Evolutionary conservation across 2,113 vertebrate species (phyloP), one percentile per base, ranked within the genome.

Genomic region (Gymnarchus niloticus): DNA sequence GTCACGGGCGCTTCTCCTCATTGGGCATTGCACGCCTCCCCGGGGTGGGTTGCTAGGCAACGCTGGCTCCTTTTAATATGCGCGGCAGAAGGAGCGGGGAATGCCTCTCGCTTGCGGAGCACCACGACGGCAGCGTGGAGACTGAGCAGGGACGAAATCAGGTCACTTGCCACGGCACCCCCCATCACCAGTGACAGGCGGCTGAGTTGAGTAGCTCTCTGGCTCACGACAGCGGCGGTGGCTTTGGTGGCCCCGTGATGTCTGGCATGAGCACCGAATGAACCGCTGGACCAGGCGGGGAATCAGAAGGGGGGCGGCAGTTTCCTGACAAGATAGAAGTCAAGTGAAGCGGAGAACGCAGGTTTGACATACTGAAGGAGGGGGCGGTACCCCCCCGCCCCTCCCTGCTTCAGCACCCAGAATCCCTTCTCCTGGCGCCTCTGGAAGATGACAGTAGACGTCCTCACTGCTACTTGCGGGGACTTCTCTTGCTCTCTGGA

Each of bases 21-120:
- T 87, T 85, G 88, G 88, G 89, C 89, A 85, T 89, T 88, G 88
- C 90, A 89, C 93, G 94, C 93, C 95, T 97, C 95, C 95, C 82
- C 94, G 95, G 93, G 95, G 94, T 88, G 94, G 80, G 96, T 97
- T 96, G 95, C 96, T 92, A 94, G 93, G 97, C 96, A 97, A 98
- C 96, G 84, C 1, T 85, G 87, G 92, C 94, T 94, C 92, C 94
- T 95, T 78, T 96, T 97, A 95, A 96, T 93, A 96, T 95, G 94
- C 93, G 91, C 92, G 92, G 93, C 89, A 92, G 93, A 94, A 92
- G 91, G 92, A 93, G 92, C 92, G 89, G 91, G 96, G 93, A 92
- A 93, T 91, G 92, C 93, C 94, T 92, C 88, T 89, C 87, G 90
- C 89, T 88, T 91, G 90, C 89, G 90, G 90, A 92, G 91, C 48